A percentile compares a stretch with the other conserved stretches of the same genome.
Conservation (phyloP, 2,113 vertebrate species). For the Plotosus lineatus region DNA sequence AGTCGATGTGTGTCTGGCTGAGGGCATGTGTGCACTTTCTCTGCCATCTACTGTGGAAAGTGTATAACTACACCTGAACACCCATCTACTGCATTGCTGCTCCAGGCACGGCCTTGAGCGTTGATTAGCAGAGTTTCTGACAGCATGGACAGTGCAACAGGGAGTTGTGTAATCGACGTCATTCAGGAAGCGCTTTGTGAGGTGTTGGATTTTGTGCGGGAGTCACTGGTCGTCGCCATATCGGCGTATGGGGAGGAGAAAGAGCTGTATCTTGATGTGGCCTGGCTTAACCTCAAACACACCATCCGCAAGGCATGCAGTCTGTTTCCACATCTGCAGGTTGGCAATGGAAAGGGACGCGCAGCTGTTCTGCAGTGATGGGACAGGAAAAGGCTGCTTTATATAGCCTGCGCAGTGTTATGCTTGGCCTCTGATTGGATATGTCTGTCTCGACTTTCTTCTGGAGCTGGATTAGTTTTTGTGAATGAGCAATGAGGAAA, state of each 20-base stretch:
- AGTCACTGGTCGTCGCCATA: slow-evolving; percentile 26
- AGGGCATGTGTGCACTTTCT: neutral
- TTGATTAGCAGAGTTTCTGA: neutral
- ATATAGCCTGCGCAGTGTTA: neutral
- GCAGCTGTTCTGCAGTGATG: neutral
- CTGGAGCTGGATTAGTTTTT: neutral
- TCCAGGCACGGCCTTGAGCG: neutral
- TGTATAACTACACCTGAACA: neutral
- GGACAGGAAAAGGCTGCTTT: neutral
- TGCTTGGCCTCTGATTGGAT: neutral
- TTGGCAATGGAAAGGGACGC: slow-evolving; percentile 5
- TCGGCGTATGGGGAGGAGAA: slow-evolving; percentile 12
- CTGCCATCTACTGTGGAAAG: slow-evolving; percentile 11
- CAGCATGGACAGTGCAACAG: neutral
- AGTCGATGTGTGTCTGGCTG: neutral
- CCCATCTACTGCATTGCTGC: slow-evolving; percentile 16
- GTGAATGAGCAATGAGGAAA: neutral
- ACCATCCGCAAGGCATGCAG: slow-evolving; percentile 43
- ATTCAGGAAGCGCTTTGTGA: neutral
- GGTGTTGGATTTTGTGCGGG: slow-evolving; percentile 44
- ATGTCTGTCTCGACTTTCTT: neutral
- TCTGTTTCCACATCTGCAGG: slow-evolving; percentile 49
- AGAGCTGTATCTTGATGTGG: slow-evolving; percentile 47
- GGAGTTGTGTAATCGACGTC: neutral
- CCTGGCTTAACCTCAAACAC: slow-evolving; percentile 50